Evolutionary conservation across 2,888 invertebrate genomes (phyloP), one percentile per base, ranked within the genome.

Genomic region (Crossocerus cetratus): DNA sequence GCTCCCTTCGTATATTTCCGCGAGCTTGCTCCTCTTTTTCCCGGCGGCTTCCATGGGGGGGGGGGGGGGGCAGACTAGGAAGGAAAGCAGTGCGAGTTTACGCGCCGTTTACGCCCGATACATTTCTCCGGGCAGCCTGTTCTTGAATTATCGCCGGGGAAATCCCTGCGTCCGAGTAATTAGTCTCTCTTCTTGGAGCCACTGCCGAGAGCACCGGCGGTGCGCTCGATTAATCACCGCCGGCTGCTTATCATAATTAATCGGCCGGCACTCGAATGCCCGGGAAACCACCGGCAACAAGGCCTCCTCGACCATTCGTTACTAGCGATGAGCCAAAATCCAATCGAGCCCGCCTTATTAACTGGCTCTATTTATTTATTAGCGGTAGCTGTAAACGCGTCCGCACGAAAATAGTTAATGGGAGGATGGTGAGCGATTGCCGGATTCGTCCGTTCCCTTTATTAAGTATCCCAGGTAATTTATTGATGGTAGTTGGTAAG

Each of bases 161-260:
- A 77, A 69, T 70, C 65, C 62, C 68, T 69, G 72, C 53, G 62
- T 56, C 69, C 61, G 78, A 73, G 69, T 80, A 80, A 80, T 77
- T 80, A 80, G 69, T 71, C 65, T 69, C 65, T 69, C 49, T 69
- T 73, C 65, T 65, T 71, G 61, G 59, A 64, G 53, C 57, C 56
- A 43, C 42, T 22, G 23, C 20, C 65, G 54, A 61, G 43, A 57
- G 59, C 65, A 65, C 32, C 32, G 32, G 5, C 3, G 32, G 32
- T 8, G 32, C 32, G 32, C 32, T 11, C 11, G 32, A 81, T 81
- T 78, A 81, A 81, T 81, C 81, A 71, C 32, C 16, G 58, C 69
- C 42, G 22, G 22, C 58, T 76, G 81, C 74, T 81, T 81, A 81
- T 81, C 76, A 71, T 72, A 78, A 81, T 81, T 78, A 81, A 76